Conservation (phyloP, 2,888 invertebrate genomes). For the Epirrhoe tristata region DNA sequence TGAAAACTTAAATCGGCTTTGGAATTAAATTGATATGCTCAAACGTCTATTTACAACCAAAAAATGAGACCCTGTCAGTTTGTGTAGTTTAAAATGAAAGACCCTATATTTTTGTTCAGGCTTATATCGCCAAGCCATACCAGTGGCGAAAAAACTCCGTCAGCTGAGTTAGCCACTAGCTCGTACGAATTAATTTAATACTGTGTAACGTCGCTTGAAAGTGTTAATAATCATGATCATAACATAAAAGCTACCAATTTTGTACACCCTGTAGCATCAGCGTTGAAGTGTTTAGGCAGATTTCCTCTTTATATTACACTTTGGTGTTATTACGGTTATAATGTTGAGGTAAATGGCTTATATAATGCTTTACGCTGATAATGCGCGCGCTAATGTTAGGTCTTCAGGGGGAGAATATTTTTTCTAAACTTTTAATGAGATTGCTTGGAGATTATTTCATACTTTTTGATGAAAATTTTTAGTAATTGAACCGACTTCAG, state of each 20-base stretch:
- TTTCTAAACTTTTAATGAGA: constrained; percentile 25
- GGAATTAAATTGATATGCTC: too few species aligned
- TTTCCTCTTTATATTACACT: constrained; percentile 43
- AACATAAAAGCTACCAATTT: constrained; percentile 17
- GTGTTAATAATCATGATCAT: constrained; percentile 11
- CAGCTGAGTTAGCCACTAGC: too few species aligned
- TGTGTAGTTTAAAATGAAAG: too few species aligned
- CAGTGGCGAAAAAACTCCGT: too few species aligned
- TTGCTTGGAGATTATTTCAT: constrained; percentile 5
- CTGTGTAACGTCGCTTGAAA: background rate
- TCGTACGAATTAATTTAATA: too few species aligned
- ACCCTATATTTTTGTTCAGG: too few species aligned
- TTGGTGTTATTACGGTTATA: constrained; percentile 43
- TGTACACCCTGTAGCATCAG: constrained; percentile 22
- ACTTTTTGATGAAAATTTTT: background rate
- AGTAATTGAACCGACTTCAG: too few species aligned
- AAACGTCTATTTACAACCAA: too few species aligned
- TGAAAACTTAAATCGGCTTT: too few species aligned
- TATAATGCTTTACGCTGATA: constrained; percentile 42
- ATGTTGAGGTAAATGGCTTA: constrained; percentile 43
- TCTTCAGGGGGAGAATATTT: constrained; percentile 14
- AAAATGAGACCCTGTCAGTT: too few species aligned
- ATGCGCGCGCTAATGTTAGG: constrained; percentile 33
- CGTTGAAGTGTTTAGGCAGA: constrained; percentile 35
- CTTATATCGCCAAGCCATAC: too few species aligned